These are phyloP conservation scores for Microcebus tavaratra DNA, from an alignment of 2,113 vertebrate species.

Conservation along the genomic window DNA sequence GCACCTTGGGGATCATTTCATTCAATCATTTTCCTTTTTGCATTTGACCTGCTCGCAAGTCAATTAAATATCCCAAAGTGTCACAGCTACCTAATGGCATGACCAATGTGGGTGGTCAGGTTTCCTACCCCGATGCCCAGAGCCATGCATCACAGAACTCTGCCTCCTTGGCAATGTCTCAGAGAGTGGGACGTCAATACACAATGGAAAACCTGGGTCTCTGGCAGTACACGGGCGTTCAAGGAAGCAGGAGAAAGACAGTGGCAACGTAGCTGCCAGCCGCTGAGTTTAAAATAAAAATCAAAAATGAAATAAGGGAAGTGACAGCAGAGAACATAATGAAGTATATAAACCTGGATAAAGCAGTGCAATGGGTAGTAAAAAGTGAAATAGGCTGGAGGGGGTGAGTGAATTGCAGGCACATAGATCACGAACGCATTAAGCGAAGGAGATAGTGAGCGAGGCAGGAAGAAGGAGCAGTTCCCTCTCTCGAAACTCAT, in stretches of 20 bases:
- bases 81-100: background rate
- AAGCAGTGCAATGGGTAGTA: slow-evolving; percentile 56
- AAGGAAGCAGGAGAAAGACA: background rate
- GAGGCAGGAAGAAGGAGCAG: background rate
- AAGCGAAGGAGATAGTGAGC: background rate
- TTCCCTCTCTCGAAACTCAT: background rate
- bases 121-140: background rate
- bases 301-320: slow-evolving; percentile 66
- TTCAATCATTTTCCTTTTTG: background rate
- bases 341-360: slow-evolving; percentile 68
- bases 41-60: background rate
- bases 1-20: background rate
- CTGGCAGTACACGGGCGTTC: background rate
- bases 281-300: slow-evolving; percentile 41
- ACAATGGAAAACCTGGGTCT: background rate
- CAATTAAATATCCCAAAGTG: background rate
- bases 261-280: background rate
- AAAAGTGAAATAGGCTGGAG: slow-evolving; percentile 69
- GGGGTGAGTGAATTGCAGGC: background rate
- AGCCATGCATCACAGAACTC: fast-evolving
- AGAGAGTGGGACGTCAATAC: background rate
- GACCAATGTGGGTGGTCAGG: background rate
- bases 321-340: slow-evolving; percentile 65
- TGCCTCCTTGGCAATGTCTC: background rate
- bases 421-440: background rate